Evolutionary conservation across 2,113 vertebrate species (phyloP).

Genomic region (Ancistrus triradiatus): DNA sequence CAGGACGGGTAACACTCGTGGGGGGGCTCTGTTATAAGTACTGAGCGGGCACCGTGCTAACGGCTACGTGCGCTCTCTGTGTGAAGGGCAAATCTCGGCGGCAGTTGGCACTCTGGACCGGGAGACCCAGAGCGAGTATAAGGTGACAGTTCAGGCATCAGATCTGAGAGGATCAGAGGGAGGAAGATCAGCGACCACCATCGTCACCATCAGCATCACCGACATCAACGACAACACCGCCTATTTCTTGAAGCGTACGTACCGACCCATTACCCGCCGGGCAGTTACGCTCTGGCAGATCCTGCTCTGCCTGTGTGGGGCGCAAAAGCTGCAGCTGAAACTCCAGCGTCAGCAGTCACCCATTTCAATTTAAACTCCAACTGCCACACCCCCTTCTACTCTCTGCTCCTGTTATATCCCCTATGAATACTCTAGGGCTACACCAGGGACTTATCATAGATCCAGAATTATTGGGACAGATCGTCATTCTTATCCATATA

Average conservation of each 20-base stretch:
- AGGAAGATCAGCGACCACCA: constrained; percentile 74
- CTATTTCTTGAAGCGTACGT: constrained; percentile 76
- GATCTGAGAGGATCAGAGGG: constrained; percentile 66
- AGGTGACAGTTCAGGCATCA: constrained; percentile 77
- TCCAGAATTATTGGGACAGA: too few species aligned
- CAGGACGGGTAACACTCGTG: constrained; percentile 63
- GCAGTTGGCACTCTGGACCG: constrained; percentile 75
- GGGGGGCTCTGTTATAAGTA: not conserved
- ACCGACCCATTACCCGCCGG: not conserved
- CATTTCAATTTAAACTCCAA: too few species aligned
- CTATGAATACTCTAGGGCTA: too few species aligned
- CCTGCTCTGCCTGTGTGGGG: not conserved
- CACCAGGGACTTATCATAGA: too few species aligned
- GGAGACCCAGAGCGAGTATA: constrained; percentile 72
- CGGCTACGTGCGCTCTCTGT: not conserved
- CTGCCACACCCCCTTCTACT: too few species aligned
- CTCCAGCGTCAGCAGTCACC: too few species aligned
- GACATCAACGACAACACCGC: constrained; percentile 91
- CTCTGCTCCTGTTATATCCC: too few species aligned
- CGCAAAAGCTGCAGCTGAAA: too few species aligned
- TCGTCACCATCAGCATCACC: constrained; percentile 72
- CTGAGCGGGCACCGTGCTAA: not conserved
- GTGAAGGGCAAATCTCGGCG: constrained; percentile 67
- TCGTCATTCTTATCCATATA: too few species aligned
- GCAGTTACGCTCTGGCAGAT: not conserved